Conservation (phyloP, 2,888 invertebrate genomes). For the Belgica antarctica region DNA sequence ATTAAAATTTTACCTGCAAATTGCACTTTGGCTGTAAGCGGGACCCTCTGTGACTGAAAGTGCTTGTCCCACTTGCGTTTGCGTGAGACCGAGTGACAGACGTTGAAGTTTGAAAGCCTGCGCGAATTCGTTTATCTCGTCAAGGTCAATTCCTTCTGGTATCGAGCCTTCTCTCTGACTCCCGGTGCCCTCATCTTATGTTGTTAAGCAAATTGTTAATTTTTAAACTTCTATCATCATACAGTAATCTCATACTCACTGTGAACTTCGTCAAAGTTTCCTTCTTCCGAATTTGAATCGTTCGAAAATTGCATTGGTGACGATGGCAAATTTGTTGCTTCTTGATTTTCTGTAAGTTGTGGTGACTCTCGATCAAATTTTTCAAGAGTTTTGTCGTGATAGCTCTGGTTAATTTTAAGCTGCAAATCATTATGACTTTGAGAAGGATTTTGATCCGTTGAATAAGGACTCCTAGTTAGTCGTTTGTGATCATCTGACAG, state of each 20-base stretch:
- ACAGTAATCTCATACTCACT: conserved; percentile 16
- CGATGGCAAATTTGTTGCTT: not conserved
- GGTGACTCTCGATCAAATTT: conserved; percentile 32
- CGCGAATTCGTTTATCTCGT: conserved; percentile 97
- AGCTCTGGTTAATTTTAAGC: not conserved
- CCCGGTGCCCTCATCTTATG: conserved; percentile 83
- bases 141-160: conserved; percentile 93
- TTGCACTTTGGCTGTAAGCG: conserved; percentile 97
- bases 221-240: not conserved
- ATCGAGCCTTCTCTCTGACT: conserved; percentile 66
- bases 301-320: conserved; percentile 35
- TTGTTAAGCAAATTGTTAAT: conserved; percentile 54
- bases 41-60: conserved; percentile 95
- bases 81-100: conserved; percentile 88
- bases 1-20: conserved; percentile 78
- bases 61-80: conserved; percentile 97
- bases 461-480: not conserved
- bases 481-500: conserved; percentile 23
- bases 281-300: conserved; percentile 33
- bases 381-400: not conserved
- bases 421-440: not conserved
- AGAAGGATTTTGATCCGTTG: conserved; percentile 6
- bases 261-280: not conserved
- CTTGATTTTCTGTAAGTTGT: not conserved
- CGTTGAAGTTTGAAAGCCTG: conserved; percentile 94